phyloP scores from a whole-genome alignment of 2,888 invertebrate genomes.

The Tipula lateralis region DNA sequence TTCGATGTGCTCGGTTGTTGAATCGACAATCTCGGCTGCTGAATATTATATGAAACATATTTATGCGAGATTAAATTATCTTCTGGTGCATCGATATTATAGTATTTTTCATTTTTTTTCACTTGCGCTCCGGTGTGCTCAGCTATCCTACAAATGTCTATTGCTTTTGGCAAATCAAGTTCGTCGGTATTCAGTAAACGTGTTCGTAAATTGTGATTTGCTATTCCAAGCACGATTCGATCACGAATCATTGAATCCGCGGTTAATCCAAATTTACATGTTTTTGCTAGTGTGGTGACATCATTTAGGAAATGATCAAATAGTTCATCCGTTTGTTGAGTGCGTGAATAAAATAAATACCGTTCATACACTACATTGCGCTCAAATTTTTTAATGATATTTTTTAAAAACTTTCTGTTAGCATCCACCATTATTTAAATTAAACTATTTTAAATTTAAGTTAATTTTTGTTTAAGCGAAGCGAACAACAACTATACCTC shows the following conservation, averaged over 20 bases:
- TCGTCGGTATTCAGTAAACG: slow-evolving; percentile 35
- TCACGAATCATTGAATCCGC: slow-evolving; percentile 39
- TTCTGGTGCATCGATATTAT: not conserved
- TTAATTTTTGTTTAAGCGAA: not conserved
- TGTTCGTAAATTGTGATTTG: slow-evolving; percentile 36
- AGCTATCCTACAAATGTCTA: slow-evolving; percentile 34
- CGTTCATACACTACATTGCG: slow-evolving; percentile 33
- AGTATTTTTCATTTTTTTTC: not conserved
- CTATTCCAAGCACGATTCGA: slow-evolving; percentile 37
- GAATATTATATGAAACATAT: not conserved
- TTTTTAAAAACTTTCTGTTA: not conserved
- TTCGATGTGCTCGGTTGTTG: not conserved
- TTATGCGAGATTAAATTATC: not conserved
- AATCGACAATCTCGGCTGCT: not conserved
- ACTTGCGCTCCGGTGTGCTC: slow-evolving; percentile 36
- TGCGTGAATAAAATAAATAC: slow-evolving; percentile 32
- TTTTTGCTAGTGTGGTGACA: slow-evolving; percentile 34
- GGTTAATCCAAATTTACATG: slow-evolving; percentile 36
- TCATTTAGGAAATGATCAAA: slow-evolving; percentile 33
- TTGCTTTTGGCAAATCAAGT: slow-evolving; percentile 35
- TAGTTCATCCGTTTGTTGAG: slow-evolving; percentile 29
- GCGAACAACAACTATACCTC: not conserved
- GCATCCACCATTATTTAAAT: not conserved
- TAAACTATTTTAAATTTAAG: not conserved
- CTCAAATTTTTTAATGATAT: not conserved